phyloP scores from a whole-genome alignment of 2,113 vertebrate genomes.

The Lamprologus lemairii region DNA sequence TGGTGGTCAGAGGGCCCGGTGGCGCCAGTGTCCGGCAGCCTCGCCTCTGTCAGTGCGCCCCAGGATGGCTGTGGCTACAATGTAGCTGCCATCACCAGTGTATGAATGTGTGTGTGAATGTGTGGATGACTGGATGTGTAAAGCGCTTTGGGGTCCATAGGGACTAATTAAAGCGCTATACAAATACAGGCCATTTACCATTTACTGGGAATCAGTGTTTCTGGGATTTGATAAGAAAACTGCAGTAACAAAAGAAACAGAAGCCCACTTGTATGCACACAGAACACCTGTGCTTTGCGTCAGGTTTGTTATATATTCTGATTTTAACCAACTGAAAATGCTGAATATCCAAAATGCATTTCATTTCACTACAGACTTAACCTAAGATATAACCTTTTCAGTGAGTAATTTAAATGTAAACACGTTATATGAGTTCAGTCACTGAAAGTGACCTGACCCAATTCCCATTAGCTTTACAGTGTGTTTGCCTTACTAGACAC shows the following conservation, averaged over 20 bases:
- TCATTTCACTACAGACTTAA: not conserved
- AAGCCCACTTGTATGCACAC: not conserved
- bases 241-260: not conserved
- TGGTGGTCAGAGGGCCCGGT: not conserved
- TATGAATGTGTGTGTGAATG: not conserved
- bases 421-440: not conserved
- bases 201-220: not conserved
- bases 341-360: not conserved
- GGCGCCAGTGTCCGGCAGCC: fast-evolving
- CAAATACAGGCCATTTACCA: not conserved
- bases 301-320: not conserved
- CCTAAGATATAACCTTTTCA: not conserved
- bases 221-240: not conserved
- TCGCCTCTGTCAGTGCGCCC: fast-evolving
- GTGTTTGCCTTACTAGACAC: not conserved
- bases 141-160: fast-evolving
- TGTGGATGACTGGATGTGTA: not conserved
- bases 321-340: not conserved
- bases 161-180: not conserved
- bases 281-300: fast-evolving
- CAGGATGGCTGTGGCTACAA: not conserved
- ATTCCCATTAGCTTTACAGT: not conserved
- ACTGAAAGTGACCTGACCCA: not conserved
- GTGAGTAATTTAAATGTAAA: not conserved
- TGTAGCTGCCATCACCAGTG: not conserved